phyloP scores from a whole-genome alignment of 2,113 vertebrate species.

The Ceratotherium simum region DNA sequence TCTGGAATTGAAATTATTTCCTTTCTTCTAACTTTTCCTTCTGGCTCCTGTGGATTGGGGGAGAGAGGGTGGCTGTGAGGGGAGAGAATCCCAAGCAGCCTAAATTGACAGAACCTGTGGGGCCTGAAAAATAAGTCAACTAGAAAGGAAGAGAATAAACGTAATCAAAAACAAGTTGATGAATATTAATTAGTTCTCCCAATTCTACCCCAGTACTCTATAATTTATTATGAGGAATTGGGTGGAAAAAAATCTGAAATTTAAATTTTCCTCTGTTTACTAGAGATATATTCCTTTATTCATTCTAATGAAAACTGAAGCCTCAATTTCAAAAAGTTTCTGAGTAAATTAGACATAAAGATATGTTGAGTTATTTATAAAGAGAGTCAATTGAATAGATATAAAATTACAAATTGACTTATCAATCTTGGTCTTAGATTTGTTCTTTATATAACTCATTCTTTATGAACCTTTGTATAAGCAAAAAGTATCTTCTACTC shows the following conservation, averaged over 20 bases:
- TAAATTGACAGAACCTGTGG: not conserved
- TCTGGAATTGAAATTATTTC: not conserved
- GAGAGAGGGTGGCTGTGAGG: not conserved
- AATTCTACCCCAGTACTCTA: not conserved
- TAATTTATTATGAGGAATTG: slow-evolving; percentile 7
- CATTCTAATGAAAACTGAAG: slow-evolving; percentile 6
- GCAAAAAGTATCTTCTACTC: not conserved
- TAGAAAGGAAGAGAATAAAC: not conserved
- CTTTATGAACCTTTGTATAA: not conserved
- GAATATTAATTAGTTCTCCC: not conserved
- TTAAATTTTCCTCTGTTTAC: not conserved
- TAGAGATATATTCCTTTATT: not conserved
- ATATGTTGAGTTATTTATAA: slow-evolving; percentile 16
- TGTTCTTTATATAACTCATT: not conserved
- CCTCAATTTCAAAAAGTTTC: not conserved
- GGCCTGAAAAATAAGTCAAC: not conserved
- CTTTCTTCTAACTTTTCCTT: not conserved
- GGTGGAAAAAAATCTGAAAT: not conserved
- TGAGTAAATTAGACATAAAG: not conserved
- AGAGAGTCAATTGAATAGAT: not conserved
- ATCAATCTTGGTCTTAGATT: not conserved
- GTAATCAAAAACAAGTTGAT: not conserved
- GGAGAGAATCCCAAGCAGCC: not conserved
- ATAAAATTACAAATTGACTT: not conserved
- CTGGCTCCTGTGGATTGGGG: not conserved